phyloP scores from a whole-genome alignment of 2,797 vertebrate genomes.

The Arnoldichthys spilopterus region DNA sequence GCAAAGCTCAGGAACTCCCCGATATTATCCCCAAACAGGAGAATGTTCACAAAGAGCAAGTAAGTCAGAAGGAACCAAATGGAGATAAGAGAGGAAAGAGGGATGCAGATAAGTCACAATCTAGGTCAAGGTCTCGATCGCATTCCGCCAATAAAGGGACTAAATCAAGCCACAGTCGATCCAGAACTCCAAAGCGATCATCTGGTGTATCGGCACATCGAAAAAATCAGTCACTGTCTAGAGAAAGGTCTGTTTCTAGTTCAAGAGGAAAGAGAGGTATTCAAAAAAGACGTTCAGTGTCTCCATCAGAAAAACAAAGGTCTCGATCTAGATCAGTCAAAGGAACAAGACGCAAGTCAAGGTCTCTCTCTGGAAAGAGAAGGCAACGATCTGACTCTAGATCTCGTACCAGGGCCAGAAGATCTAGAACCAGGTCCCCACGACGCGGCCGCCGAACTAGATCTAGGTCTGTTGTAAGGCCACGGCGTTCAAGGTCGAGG shows the following conservation, averaged over 20 bases:
- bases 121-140: slow-evolving; percentile 77
- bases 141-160: slow-evolving; percentile 74
- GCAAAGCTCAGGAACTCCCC: slow-evolving; percentile 75
- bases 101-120: slow-evolving; percentile 55
- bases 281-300: slow-evolving; percentile 74
- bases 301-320: slow-evolving; percentile 65
- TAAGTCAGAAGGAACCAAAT: slow-evolving; percentile 75
- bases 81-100: slow-evolving; percentile 67
- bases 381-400: slow-evolving; percentile 55
- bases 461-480: slow-evolving; percentile 70
- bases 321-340: slow-evolving; percentile 65
- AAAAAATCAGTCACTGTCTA: slow-evolving; percentile 56
- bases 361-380: slow-evolving; percentile 58
- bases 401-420: slow-evolving; percentile 51
- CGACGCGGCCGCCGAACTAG: slow-evolving; percentile 67
- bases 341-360: slow-evolving; percentile 54
- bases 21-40: slow-evolving; percentile 84
- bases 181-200: slow-evolving; percentile 76
- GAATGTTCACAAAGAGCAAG: slow-evolving; percentile 72
- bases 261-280: slow-evolving; percentile 49
- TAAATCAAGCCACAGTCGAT: slow-evolving; percentile 77
- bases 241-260: slow-evolving; percentile 58
- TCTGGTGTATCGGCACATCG: slow-evolving; percentile 48
- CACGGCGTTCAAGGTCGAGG: slow-evolving; percentile 70
- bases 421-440: slow-evolving; percentile 61